phyloP scores from a whole-genome alignment of 2,888 invertebrate genomes.

The Acanthococcus lagerstroemiae region DNA sequence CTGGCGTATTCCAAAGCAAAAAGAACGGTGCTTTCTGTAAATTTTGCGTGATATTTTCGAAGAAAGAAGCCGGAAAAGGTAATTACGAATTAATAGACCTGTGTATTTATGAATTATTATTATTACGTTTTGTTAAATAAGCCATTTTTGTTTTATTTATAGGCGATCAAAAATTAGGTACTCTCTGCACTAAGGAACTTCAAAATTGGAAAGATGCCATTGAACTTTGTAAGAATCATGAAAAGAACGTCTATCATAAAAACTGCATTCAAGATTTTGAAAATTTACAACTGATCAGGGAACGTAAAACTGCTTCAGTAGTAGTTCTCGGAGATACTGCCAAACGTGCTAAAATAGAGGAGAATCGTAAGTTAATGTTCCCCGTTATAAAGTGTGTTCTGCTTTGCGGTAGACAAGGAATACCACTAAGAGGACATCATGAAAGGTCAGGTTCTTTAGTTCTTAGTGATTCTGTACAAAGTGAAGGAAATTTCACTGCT shows the following conservation, averaged over 20 bases:
- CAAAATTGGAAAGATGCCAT: slow-evolving; percentile 6
- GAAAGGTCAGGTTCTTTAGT: no score
- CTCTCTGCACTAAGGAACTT: neutral
- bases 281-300: neutral
- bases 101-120: no score
- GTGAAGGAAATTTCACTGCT: neutral
- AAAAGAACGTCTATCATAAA: slow-evolving; percentile 1
- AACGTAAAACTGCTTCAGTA: neutral
- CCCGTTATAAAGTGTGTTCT: neutral
- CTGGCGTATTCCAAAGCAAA: neutral
- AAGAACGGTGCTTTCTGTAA: neutral
- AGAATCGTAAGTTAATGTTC: neutral
- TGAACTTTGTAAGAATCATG: slow-evolving; percentile 9
- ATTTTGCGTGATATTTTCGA: neutral
- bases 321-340: neutral
- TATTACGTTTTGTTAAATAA: no score
- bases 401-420: neutral
- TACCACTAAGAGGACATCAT: neutral
- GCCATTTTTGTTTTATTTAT: no score
- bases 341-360: neutral
- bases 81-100: no score
- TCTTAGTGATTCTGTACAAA: neutral
- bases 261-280: neutral
- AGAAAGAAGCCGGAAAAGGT: neutral
- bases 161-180: neutral